Evolutionary conservation across 2,888 invertebrate genomes (phyloP).

Genomic region (Scelioninae gen. 2): DNA sequence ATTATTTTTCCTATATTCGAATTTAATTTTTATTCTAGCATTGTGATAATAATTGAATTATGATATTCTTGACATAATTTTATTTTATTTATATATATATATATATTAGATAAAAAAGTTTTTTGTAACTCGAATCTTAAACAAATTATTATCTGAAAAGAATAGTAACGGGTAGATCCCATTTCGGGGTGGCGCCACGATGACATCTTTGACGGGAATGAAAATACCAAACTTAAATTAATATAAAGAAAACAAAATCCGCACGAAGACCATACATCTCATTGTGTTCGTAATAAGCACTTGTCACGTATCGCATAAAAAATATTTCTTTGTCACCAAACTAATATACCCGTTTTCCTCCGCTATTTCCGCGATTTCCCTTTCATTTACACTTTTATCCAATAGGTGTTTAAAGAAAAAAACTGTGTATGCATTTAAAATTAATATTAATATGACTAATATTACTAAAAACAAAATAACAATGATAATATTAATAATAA

Average conservation of each 20-base stretch:
- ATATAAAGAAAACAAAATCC: conserved; percentile 13
- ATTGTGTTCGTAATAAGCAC: conserved; percentile 46
- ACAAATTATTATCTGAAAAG: too few species aligned
- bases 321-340: conserved; percentile 31
- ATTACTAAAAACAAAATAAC: conserved; percentile 51
- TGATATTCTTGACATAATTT: too few species aligned
- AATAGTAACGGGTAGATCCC: conserved; percentile 32
- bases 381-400: conserved; percentile 56
- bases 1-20: too few species aligned
- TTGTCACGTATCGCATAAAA: conserved; percentile 32
- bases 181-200: conserved; percentile 39
- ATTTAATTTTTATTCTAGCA: too few species aligned
- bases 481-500: conserved; percentile 60
- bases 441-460: conserved; percentile 58
- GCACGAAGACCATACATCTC: conserved; percentile 33
- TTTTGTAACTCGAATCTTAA: too few species aligned
- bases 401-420: conserved; percentile 57
- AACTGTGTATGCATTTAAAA: conserved; percentile 63
- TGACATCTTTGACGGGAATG: conserved; percentile 29
- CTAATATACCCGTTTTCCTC: conserved; percentile 47
- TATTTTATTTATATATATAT: too few species aligned
- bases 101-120: too few species aligned
- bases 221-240: conserved; percentile 21
- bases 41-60: too few species aligned
- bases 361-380: conserved; percentile 54